Base-by-base conservation (phyloP, 2,113 vertebrate species). In the Epinephelus moara region DNA sequence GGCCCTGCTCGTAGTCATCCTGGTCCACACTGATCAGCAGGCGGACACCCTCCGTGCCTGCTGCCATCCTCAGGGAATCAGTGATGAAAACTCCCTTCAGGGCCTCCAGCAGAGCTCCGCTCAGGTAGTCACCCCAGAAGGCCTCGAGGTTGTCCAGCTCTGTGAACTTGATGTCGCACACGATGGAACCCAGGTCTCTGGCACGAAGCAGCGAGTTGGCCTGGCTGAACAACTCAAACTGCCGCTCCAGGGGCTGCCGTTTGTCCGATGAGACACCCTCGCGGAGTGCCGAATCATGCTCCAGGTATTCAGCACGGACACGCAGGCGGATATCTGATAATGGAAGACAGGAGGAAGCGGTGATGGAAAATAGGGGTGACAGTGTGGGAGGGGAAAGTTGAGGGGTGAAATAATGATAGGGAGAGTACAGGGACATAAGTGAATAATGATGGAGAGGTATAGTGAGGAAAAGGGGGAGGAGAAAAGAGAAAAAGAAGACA, bases 161-260 rank as follows among this genome's bases (percentile, higher is more conserved):
- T 0, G 97, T 97, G 89, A 98, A 98, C 88, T 98, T 98, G 94
- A 98, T 98, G 92, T 97, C 96, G 3, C 97, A 98, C 74, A 97
- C 95, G 52, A 98, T 96, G 2, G 97, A 97, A 33, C 97, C 97
- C 85, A 98, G 94, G 92, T 98, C 97, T 33, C 97, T 93, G 13
- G 96, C 90, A 4, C 96, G 96, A 59, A 98, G 96, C 90, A 98
- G 95, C 0, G 95, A 94, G n/a, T 85, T 97, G 87, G 97, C 96
- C 53, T 96, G 96, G 73, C 96, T 95, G 79, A 98, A 98, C 84
- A 97, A 94, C 61, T 97, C 97, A 62, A 98, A 96, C 91, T 97
- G 97, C 1, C 97, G 94, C 56, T 97, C 96, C 86, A 97, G 87
- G 0, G 94, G 97, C 91, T 97, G 96, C 66, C 90, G 96, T 92